These are phyloP conservation scores for Myrmecophaga tridactyla DNA, from an alignment of 2,113 vertebrate species.

Conservation along the genomic window DNA sequence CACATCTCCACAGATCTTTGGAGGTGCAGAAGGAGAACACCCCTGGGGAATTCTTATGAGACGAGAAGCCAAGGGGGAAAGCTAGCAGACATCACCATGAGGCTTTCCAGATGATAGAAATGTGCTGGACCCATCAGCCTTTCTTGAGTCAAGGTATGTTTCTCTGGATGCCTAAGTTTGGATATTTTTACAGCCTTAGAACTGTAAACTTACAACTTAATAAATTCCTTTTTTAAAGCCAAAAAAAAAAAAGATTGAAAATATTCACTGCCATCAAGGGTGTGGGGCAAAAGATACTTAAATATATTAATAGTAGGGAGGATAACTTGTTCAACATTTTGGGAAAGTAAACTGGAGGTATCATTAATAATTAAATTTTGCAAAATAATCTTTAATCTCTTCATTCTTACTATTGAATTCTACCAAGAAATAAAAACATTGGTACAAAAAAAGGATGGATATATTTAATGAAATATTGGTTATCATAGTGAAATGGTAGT, in stretches of 20 bases:
- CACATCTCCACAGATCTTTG: too few relatives aligned
- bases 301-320: neutral
- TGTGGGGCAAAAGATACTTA: neutral
- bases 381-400: neutral
- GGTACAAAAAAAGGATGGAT: neutral
- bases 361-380: slow-evolving; percentile 13
- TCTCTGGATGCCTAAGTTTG: too few relatives aligned
- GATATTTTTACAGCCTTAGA: too few relatives aligned
- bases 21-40: too few relatives aligned
- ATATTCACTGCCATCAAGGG: neutral
- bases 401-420: neutral
- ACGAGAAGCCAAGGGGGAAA: too few relatives aligned
- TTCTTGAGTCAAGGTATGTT: too few relatives aligned
- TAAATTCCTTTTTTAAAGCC: too few relatives aligned
- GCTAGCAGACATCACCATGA: too few relatives aligned
- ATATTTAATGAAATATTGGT: neutral
- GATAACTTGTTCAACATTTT: neutral
- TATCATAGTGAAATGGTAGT: neutral
- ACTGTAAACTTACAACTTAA: too few relatives aligned
- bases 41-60: too few relatives aligned
- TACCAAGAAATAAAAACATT: neutral
- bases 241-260: neutral
- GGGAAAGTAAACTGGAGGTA: neutral
- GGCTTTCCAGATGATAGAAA: too few relatives aligned
- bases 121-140: too few relatives aligned